Percentiles rank a stretch among this genome's conserved stretches.
phyloP scores from a whole-genome alignment of 2,888 invertebrate genomes.

The Dasysyrphus albostriatus region DNA sequence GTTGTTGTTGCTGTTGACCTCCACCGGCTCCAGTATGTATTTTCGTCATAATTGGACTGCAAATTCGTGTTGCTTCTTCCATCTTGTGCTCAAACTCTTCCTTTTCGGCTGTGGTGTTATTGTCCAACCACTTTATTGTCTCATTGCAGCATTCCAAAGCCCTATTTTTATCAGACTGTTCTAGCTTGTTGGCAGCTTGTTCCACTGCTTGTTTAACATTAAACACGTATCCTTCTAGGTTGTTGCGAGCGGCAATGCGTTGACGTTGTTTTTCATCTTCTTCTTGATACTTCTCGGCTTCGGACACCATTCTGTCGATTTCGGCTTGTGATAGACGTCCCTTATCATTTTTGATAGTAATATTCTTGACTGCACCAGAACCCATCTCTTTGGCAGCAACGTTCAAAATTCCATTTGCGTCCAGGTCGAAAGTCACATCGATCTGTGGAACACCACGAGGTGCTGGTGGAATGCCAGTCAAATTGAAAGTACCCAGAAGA shows the following conservation, averaged over 20 bases:
- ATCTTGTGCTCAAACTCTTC: slow-evolving; percentile 88
- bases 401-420: slow-evolving; percentile 97
- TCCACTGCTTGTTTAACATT: slow-evolving; percentile 88
- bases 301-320: slow-evolving; percentile 91
- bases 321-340: slow-evolving; percentile 92
- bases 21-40: slow-evolving; percentile 78
- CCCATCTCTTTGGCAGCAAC: slow-evolving; percentile 91
- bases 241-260: slow-evolving; percentile 88
- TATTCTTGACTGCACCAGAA: slow-evolving; percentile 89
- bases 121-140: slow-evolving; percentile 90
- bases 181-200: slow-evolving; percentile 87
- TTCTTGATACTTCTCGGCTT: slow-evolving; percentile 89
- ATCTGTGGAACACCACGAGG: slow-evolving; percentile 94
- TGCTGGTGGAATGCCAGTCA: slow-evolving; percentile 97
- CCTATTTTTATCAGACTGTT: slow-evolving; percentile 89
- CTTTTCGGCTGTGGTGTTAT: slow-evolving; percentile 90
- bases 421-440: slow-evolving; percentile 92
- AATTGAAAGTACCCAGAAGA: slow-evolving; percentile 96
- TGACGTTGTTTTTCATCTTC: slow-evolving; percentile 90
- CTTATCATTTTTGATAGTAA: slow-evolving; percentile 93
- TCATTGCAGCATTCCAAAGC: slow-evolving; percentile 87
- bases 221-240: slow-evolving; percentile 88
- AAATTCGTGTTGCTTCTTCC: slow-evolving; percentile 81
- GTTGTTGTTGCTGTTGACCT: background rate
- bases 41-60: slow-evolving; percentile 85